Evolutionary conservation across 2,113 vertebrate genomes (phyloP).

Genomic region (Corythaeola cristata): DNA sequence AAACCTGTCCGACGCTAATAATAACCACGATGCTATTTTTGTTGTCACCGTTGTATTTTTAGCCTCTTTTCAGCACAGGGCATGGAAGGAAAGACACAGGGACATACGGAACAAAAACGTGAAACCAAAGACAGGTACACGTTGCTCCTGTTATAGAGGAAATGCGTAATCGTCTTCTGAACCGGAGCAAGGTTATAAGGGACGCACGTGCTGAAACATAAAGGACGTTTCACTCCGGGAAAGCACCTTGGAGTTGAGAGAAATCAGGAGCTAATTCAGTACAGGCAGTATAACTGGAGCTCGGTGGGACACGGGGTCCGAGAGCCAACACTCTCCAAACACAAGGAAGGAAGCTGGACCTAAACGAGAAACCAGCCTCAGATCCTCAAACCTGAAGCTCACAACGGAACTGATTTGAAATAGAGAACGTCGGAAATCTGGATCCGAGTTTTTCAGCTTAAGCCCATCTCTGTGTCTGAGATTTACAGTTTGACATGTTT

Average conservation of each 20-base stretch:
- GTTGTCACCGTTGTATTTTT: not conserved
- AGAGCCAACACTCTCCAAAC: not conserved
- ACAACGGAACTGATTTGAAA: not conserved
- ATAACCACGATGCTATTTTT: not conserved
- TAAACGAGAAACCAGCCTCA: not conserved
- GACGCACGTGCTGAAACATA: not conserved
- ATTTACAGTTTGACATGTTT: conserved; percentile 68
- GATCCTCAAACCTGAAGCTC: not conserved
- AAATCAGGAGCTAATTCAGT: not conserved
- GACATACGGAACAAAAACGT: not conserved
- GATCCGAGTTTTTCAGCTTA: conserved; percentile 40
- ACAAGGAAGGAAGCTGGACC: not conserved
- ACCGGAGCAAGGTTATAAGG: not conserved
- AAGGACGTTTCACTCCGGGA: rapidly evolving
- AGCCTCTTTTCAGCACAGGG: not conserved
- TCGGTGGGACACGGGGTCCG: rapidly evolving
- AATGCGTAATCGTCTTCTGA: not conserved
- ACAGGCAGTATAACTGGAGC: not conserved
- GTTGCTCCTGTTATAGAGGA: not conserved
- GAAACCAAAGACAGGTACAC: not conserved
- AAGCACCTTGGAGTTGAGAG: not conserved
- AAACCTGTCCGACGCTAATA: not conserved
- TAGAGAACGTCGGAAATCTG: not conserved
- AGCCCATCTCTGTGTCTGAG: conserved; percentile 22
- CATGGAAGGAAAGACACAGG: not conserved